Percentiles rank a stretch among this genome's conserved stretches.
Evolutionary conservation across 1,140 invertebrate genomes (phyloP).

Genomic region (Chelonus insularis): DNA sequence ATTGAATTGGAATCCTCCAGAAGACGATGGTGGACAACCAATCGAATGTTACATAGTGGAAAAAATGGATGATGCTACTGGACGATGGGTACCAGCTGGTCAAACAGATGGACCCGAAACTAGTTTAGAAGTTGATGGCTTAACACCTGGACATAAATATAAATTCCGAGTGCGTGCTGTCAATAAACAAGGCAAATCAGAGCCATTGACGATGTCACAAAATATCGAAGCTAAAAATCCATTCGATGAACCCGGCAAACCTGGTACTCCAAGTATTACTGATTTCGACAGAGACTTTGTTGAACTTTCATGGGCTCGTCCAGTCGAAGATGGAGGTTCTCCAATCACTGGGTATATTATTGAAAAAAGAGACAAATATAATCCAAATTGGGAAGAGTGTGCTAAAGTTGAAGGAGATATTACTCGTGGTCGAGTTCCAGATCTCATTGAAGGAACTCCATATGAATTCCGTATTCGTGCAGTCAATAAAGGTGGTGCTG

Average conservation of each 20-base stretch:
- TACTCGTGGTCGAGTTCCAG: constrained; percentile 79
- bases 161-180: constrained; percentile 94
- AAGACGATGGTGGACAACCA: constrained; percentile 87
- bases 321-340: constrained; percentile 83
- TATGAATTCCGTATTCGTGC: constrained; percentile 95
- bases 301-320: constrained; percentile 91
- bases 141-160: constrained; percentile 91
- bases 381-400: constrained; percentile 85
- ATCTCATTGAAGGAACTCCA: constrained; percentile 86
- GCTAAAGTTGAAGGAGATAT: constrained; percentile 82
- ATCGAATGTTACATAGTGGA: constrained; percentile 92
- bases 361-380: constrained; percentile 93
- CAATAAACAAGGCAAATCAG: constrained; percentile 94
- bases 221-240: constrained; percentile 98
- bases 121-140: constrained; percentile 71
- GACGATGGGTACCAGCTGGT: constrained; percentile 89
- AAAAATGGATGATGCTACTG: constrained; percentile 91
- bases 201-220: constrained; percentile 85
- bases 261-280: constrained; percentile 84
- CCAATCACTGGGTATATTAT: constrained; percentile 92
- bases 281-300: constrained; percentile 94
- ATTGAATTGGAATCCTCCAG: constrained; percentile 86
- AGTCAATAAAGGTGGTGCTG: constrained; percentile 91
- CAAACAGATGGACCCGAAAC: constrained; percentile 83
- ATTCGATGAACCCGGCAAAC: constrained; percentile 84